These are phyloP conservation scores for Eucera pruinosa DNA, from an alignment of 2,888 invertebrate genomes.

Conservation along the genomic window DNA sequence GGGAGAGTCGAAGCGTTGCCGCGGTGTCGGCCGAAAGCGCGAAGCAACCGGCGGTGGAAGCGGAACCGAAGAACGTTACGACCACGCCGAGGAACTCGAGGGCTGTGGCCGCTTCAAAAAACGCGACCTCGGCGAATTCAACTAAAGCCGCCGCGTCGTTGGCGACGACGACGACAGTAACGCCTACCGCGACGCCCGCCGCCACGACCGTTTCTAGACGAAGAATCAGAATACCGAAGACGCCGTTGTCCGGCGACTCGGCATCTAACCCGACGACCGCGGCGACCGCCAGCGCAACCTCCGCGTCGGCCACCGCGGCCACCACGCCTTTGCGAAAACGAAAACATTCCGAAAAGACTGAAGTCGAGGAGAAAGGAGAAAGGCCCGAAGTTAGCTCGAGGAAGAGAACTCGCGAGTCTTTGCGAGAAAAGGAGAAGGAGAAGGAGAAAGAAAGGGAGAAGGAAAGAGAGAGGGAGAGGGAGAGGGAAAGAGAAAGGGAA, in stretches of 20 bases:
- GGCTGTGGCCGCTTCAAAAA: slow-evolving; percentile 63
- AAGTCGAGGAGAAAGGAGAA: slow-evolving; percentile 76
- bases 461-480: slow-evolving; percentile 56
- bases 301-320: background rate
- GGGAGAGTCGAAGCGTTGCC: slow-evolving; percentile 33
- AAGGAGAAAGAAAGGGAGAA: slow-evolving; percentile 67
- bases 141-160: slow-evolving; percentile 56
- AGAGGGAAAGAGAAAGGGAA: slow-evolving; percentile 37
- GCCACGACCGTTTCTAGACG: slow-evolving; percentile 66
- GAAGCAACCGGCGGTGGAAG: slow-evolving; percentile 31
- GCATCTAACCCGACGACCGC: slow-evolving; percentile 17
- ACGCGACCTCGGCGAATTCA: slow-evolving; percentile 50
- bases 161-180: slow-evolving; percentile 50
- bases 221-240: slow-evolving; percentile 75
- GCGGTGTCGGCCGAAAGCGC: slow-evolving; percentile 2
- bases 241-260: slow-evolving; percentile 39
- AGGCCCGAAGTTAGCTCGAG: slow-evolving; percentile 44
- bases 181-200: slow-evolving; percentile 59
- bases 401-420: slow-evolving; percentile 41
- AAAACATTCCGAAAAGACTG: slow-evolving; percentile 83
- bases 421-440: slow-evolving; percentile 40
- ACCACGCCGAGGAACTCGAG: slow-evolving; percentile 75
- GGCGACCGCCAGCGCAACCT: background rate
- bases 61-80: slow-evolving; percentile 45
- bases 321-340: slow-evolving; percentile 78